Conservation (phyloP, 2,888 invertebrate genomes). For the Stenoptilia bipunctidactyla region DNA sequence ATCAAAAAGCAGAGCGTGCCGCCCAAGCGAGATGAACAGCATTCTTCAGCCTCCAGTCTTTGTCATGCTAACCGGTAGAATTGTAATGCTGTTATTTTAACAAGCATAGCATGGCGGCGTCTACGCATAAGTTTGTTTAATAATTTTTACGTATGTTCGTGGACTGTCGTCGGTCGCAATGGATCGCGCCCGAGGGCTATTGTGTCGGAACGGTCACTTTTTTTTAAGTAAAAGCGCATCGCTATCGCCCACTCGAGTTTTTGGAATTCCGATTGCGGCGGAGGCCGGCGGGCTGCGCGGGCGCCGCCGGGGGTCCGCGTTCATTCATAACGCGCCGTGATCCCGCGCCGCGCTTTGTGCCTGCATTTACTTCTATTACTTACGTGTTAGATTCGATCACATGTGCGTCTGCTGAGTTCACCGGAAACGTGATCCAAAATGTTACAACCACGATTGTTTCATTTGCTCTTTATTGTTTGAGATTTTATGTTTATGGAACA, state of each 20-base stretch:
- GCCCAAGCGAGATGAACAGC: conserved; percentile 51
- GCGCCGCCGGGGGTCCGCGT: conserved; percentile 42
- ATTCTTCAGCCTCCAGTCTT: conserved; percentile 44
- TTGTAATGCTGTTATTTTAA: conserved; percentile 67
- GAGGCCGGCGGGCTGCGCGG: conserved; percentile 15
- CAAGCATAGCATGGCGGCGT: conserved; percentile 32
- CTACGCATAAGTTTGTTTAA: conserved; percentile 23
- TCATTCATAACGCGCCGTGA: conserved; percentile 63
- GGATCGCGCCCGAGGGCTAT: conserved; percentile 24
- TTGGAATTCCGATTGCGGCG: conserved; percentile 56
- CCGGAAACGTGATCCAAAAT: conserved; percentile 29
- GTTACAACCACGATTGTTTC: background rate
- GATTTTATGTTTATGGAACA: too few species aligned
- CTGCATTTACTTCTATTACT: conserved; percentile 20
- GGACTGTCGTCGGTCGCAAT: too few species aligned
- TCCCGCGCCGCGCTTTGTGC: conserved; percentile 27
- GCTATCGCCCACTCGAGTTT: conserved; percentile 57
- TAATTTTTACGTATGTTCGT: background rate
- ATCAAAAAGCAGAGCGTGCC: conserved; percentile 25
- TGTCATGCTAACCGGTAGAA: conserved; percentile 59
- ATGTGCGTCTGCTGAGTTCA: conserved; percentile 29
- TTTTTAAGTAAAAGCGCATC: conserved; percentile 32
- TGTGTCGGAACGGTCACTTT: conserved; percentile 44
- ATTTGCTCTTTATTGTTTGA: too few species aligned
- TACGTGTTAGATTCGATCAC: conserved; percentile 20